Evolutionary conservation across 2,797 vertebrate genomes (phyloP).

Genomic region (Diglossa cyanea): DNA sequence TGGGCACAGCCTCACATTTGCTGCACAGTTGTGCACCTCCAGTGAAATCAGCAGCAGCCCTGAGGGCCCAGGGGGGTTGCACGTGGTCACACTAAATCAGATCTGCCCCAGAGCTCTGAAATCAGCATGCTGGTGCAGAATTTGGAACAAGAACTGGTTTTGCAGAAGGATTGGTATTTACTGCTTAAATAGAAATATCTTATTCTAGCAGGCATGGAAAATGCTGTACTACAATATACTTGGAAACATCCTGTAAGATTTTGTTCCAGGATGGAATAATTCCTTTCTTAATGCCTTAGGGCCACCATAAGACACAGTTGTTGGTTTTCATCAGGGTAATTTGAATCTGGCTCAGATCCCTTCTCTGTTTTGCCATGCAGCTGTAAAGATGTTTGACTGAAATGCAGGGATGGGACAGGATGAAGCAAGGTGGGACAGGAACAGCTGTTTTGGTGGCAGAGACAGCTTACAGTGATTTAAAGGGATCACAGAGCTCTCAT

Average conservation of each 20-base stretch:
- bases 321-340: neutral
- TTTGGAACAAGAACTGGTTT: neutral
- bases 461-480: neutral
- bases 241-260: neutral
- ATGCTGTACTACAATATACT: neutral
- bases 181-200: neutral
- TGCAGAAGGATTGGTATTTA: neutral
- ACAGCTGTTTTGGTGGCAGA: neutral
- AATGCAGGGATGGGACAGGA: neutral
- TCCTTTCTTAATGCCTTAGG: neutral
- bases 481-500: neutral
- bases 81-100: neutral
- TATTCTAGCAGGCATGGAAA: neutral
- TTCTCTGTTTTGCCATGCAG: neutral
- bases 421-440: neutral
- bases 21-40: neutral
- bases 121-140: neutral
- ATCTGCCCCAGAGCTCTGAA: neutral
- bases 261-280: neutral
- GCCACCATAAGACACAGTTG: neutral
- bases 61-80: fast-evolving
- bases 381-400: neutral
- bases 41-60: neutral
- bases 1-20: neutral
- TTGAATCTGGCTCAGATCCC: neutral